These are phyloP conservation scores for Athene noctua DNA, from an alignment of 2,113 vertebrate genomes.

Conservation along the genomic window DNA sequence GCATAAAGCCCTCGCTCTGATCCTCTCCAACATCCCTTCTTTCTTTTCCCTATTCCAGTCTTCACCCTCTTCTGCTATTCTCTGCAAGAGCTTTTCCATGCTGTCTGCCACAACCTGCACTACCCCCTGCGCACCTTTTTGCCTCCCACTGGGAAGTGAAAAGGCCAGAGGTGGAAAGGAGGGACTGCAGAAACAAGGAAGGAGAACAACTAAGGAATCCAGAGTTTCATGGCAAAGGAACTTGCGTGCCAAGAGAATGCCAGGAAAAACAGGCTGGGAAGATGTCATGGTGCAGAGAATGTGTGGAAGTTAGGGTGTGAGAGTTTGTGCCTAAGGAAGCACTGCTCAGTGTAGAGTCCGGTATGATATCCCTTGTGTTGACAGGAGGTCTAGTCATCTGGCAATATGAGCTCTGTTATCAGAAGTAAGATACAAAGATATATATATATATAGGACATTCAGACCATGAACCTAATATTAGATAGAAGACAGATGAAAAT, in stretches of 20 bases:
- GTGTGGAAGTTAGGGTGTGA: not conserved
- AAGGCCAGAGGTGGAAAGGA: not conserved
- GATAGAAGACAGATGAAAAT: not conserved
- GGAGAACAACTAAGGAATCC: not conserved
- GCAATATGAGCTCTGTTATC: not conserved
- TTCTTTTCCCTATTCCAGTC: not conserved
- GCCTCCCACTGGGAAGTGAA: not conserved
- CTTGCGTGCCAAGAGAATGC: not conserved
- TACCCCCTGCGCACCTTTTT: not conserved
- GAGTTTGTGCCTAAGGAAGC: not conserved
- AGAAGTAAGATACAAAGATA: not conserved
- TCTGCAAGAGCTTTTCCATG: not conserved
- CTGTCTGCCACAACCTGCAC: not conserved
- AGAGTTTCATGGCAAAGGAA: not conserved
- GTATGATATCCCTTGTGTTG: not conserved
- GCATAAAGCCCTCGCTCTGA: not conserved
- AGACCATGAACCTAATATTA: not conserved
- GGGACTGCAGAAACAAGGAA: not conserved
- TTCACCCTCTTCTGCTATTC: not conserved
- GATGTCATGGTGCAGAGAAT: not conserved
- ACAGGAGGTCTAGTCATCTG: not conserved
- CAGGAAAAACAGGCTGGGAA: not conserved
- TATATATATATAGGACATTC: not conserved
- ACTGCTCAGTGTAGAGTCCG: not conserved
- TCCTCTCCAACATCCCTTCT: not conserved